Evolutionary conservation across 2,888 invertebrate genomes (phyloP), one percentile per base, ranked within the genome.

Genomic region (Cephalotes varians): DNA sequence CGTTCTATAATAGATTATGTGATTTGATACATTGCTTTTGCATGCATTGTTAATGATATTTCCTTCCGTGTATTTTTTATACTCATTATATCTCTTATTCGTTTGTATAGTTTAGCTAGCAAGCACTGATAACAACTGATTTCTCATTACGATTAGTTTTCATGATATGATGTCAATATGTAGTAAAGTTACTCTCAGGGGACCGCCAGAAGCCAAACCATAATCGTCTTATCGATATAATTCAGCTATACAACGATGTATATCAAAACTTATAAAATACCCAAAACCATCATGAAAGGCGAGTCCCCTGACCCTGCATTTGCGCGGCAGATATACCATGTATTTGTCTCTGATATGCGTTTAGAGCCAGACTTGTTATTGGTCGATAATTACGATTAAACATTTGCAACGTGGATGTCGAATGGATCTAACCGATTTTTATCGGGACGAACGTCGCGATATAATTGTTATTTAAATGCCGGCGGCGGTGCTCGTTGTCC

Each of bases 261-360:
- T 94, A 93, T 93, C 93, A 94, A 94, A 93, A 94, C 93, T 93
- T 94, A 94, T 93, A 94, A 94, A 94, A 94, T 94, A 94, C 92
- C 92, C 93, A 93, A 93, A 93, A 94, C 93, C 92, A 93, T 91
- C 85, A 86, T 90, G 40, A 44, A 44, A 44, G 91, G 85, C 91
- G 87, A 87, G 86, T 90, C 90, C 91, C 91, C 91, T 91, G 92
- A 85, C 90, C 83, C 90, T 86, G 87, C 88, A 85, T 88, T 86
- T 85, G 81, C 84, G 79, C 79, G 88, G 85, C 88, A 86, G 62
- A 86, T 88, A 86, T 84, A 89, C 83, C 88, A 84, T 87, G 87
- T 89, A 87, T 86, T 88, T 87, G 83, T 92, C 89, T 91, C 90
- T 94, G 94, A 94, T 94, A 94, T 94, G 94, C 93, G 92, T 94